A percentile compares a stretch with the other conserved stretches of the same genome.
phyloP scores from a whole-genome alignment of 2,113 vertebrate species.

The Myotis yumanensis region DNA sequence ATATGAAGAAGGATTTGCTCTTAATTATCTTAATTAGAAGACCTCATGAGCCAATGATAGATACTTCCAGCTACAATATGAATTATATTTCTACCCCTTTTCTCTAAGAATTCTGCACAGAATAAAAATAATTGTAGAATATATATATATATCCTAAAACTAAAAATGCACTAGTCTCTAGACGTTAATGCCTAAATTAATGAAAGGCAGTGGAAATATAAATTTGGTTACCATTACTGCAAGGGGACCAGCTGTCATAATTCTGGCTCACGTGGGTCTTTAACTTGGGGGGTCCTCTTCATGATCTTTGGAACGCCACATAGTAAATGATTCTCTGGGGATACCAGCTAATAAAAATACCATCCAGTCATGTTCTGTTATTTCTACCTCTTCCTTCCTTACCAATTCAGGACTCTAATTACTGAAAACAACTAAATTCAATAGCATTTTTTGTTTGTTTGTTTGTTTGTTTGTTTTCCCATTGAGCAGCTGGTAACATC shows the following conservation, averaged over 20 bases:
- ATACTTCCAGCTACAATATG: background rate
- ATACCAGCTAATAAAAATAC: conserved; percentile 63
- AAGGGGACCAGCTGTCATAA: conserved; percentile 57
- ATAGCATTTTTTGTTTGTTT: background rate
- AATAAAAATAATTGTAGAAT: conserved; percentile 8
- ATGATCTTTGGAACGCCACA: conserved; percentile 64
- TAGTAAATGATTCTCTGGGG: conserved; percentile 55
- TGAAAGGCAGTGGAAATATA: conserved; percentile 30
- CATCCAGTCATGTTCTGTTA: conserved; percentile 45
- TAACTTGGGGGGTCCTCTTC: conserved; percentile 58
- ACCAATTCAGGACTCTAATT: conserved; percentile 21
- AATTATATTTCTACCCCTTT: background rate
- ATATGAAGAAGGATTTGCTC: background rate
- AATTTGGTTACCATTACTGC: conserved; percentile 35
- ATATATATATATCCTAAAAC: background rate
- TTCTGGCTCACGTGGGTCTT: conserved; percentile 30
- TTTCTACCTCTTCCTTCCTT: conserved; percentile 49
- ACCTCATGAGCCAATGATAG: background rate
- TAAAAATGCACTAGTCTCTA: conserved; percentile 17
- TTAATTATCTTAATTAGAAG: background rate
- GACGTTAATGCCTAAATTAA: conserved; percentile 50
- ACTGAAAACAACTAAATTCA: conserved; percentile 28
- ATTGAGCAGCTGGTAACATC: background rate
- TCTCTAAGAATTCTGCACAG: background rate
- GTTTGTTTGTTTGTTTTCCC: background rate